A percentile compares a stretch with the other conserved stretches of the same genome.
Evolutionary conservation across 2,797 vertebrate species (phyloP).

Genomic region (Leptodactylus fallax): DNA sequence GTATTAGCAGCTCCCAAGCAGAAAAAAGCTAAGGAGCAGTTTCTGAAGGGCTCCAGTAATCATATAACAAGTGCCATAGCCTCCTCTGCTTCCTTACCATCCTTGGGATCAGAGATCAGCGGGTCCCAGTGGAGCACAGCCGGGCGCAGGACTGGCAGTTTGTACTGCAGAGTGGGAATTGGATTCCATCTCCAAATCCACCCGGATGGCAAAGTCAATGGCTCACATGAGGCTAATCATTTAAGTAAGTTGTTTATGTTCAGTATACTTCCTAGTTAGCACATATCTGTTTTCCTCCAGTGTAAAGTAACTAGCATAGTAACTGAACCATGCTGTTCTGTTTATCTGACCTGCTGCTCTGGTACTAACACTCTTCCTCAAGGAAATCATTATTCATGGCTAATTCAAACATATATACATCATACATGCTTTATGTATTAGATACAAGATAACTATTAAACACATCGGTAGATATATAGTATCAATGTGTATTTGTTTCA

Average conservation of each 20-base stretch:
- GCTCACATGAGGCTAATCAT: slow-evolving; percentile 88
- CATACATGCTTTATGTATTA: too few relatives aligned
- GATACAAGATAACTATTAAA: not conserved
- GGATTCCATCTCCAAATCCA: slow-evolving; percentile 97
- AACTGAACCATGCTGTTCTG: not conserved
- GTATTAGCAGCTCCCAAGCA: slow-evolving; percentile 70
- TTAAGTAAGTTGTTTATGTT: slow-evolving; percentile 83
- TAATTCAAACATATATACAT: not conserved
- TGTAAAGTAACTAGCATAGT: not conserved
- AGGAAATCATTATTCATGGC: not conserved
- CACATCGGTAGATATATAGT: not conserved
- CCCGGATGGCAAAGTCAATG: slow-evolving; percentile 93
- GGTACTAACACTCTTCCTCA: not conserved
- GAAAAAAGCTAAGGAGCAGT: slow-evolving; percentile 67
- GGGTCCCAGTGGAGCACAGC: slow-evolving; percentile 79
- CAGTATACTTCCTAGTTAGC: not conserved
- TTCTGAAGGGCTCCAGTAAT: slow-evolving; percentile 52
- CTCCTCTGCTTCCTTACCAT: slow-evolving; percentile 56
- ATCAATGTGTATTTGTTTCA: not conserved
- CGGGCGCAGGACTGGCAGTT: slow-evolving; percentile 91
- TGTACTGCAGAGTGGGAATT: slow-evolving; percentile 95
- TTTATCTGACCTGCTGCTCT: not conserved
- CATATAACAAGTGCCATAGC: slow-evolving; percentile 54
- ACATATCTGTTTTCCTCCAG: not conserved
- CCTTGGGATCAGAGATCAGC: slow-evolving; percentile 67